Percentiles rank a stretch among this genome's conserved stretches.
Conservation (phyloP, 2,113 vertebrate species). For the Bufo bufo region DNA sequence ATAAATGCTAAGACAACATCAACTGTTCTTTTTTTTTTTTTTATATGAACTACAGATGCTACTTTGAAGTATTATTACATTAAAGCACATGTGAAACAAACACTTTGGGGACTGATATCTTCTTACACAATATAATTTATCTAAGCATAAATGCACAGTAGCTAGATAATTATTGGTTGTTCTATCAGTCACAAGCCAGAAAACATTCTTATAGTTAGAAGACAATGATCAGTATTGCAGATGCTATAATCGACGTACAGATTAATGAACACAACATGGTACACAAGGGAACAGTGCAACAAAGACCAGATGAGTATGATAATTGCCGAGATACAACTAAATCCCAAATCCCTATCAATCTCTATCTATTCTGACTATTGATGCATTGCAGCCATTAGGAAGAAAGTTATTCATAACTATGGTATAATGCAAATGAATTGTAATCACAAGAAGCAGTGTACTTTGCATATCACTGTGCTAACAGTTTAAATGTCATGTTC, state of each 20-base stretch:
- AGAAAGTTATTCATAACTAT: conserved; percentile 71
- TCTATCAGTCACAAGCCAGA: conserved; percentile 62
- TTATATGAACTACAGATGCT: background rate
- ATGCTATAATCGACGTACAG: conserved; percentile 75
- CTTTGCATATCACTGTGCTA: conserved; percentile 59
- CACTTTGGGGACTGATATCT: background rate
- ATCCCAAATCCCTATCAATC: conserved; percentile 74
- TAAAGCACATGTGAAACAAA: background rate
- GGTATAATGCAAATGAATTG: conserved; percentile 59
- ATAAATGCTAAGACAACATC: too few species aligned
- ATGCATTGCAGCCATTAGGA: conserved; percentile 70
- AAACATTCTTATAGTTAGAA: conserved; percentile 64
- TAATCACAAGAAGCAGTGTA: conserved; percentile 53
- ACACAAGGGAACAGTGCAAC: conserved; percentile 70
- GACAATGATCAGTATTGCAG: conserved; percentile 70
- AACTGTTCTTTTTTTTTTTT: background rate
- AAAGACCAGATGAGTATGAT: conserved; percentile 77
- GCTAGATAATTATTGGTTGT: conserved; percentile 47
- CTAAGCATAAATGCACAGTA: conserved; percentile 57
- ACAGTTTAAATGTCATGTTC: conserved; percentile 62
- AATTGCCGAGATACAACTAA: conserved; percentile 76
- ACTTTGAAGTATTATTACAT: background rate
- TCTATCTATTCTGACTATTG: conserved; percentile 70
- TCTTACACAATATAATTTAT: conserved; percentile 57
- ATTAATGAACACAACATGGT: conserved; percentile 74